Base-by-base conservation (phyloP, 2,797 vertebrate species). In the Microchirus variegatus region DNA sequence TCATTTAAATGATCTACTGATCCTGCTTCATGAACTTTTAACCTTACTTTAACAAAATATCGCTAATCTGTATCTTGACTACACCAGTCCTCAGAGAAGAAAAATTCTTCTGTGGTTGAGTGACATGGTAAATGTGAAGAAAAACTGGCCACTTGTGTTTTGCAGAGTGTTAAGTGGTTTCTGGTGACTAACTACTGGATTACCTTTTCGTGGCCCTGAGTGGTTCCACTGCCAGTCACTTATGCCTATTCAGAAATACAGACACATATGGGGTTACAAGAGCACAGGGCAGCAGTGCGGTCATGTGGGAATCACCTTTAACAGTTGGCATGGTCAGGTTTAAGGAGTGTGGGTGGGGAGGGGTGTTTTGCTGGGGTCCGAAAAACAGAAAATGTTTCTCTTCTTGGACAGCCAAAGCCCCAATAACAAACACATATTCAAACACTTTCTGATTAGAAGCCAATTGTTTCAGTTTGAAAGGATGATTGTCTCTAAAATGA, bases 221-320 rank as follows among this genome's bases (percentile, higher is more conserved):
- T 90, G 83, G 87, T 89, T 92, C 91, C 91, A 92, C 88, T 91
- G 88, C 91, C 90, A 91, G 89, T 90, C 89, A 88, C 85, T 84
- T 91, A 90, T 61, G 78, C 91, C 91, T 92, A 91, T 88, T 92
- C 83, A 87, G 83, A 82, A 84, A 91, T 89, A 91, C 84, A 90
- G 87, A 92, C 87, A 92, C 79, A 92, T 83, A 82, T 67, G 71
- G 72, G 85, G 85, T 92, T 85, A 88, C 69, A 83, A 72, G 42
- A 74, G 67, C 58, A 83, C 56, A 85, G 63, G 80, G 63, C 63
- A 83, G 64, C 63, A 75, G 60, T 43, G 76, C 53, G 37, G 41
- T 60, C 46, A 77, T 46, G 19, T 63, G 62, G 81, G 59, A 58
- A 35, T 46, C 52, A 70, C 52, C 47, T 66, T 68, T 52, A 78